Percentiles rank a stretch among this genome's conserved stretches.
These are phyloP conservation scores for Oreochromis tanganicae DNA, from an alignment of 2,113 vertebrate species.

Conservation along the genomic window DNA sequence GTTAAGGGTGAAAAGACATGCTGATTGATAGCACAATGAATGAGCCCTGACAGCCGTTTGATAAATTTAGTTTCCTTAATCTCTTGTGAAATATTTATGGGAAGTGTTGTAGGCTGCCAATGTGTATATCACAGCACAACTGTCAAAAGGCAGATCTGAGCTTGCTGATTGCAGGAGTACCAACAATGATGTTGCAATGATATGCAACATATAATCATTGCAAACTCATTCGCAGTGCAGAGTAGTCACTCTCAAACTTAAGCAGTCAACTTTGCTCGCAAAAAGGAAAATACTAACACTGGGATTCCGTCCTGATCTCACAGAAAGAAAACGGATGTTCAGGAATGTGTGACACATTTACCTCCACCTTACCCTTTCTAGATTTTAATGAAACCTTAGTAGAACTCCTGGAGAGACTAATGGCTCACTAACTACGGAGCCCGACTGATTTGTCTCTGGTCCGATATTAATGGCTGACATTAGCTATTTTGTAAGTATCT, in stretches of 20 bases:
- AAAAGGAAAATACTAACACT: neutral
- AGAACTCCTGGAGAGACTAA: neutral
- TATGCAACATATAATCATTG: neutral
- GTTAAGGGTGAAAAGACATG: neutral
- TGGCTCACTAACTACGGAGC: neutral
- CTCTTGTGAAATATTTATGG: neutral
- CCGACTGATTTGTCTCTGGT: neutral
- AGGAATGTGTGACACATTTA: neutral
- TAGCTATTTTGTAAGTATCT: neutral
- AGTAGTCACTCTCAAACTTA: neutral
- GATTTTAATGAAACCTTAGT: neutral
- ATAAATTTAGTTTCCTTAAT: neutral
- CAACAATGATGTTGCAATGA: neutral
- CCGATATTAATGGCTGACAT: rapidly evolving
- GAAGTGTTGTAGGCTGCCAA: neutral
- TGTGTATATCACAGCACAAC: neutral
- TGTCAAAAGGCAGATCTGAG: neutral
- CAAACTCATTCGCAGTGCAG: neutral
- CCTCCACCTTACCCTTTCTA: neutral
- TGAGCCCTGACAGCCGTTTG: neutral
- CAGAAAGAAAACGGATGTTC: neutral
- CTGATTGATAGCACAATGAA: neutral
- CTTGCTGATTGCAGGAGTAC: neutral
- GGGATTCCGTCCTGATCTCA: neutral
- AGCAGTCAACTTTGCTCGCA: neutral